phyloP scores from a whole-genome alignment of 53 echinoderm and acorn worm genomes.

The Echinometra lucunter region DNA sequence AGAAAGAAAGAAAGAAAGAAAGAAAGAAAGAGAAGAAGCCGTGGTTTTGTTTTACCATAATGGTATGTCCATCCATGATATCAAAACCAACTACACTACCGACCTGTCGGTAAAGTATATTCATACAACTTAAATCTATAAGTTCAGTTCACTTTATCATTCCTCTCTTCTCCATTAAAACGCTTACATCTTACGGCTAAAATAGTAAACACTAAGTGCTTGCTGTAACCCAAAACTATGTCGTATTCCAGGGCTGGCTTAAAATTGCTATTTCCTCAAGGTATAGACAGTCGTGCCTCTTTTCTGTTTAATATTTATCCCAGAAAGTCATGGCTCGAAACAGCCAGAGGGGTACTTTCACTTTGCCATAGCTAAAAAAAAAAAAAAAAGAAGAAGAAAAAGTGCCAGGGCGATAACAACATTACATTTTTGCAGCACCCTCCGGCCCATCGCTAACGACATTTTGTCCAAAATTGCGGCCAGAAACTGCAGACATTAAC shows the following conservation, averaged over 20 bases:
- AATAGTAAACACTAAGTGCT: background rate
- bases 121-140: no score
- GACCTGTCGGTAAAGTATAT: no score
- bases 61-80: no score
- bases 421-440: background rate
- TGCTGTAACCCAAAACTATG: background rate
- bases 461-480: constrained; percentile 39
- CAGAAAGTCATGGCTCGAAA: background rate
- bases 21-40: no score
- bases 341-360: background rate
- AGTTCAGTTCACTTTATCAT: no score
- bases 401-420: background rate
- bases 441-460: background rate
- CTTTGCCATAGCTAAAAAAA: background rate
- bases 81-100: no score
- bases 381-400: background rate
- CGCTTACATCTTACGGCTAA: no score
- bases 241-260: background rate
- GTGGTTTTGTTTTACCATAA: no score
- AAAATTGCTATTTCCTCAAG: background rate
- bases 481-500: constrained; percentile 30
- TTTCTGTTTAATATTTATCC: constrained; percentile 5
- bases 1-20: no score
- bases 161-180: no score
- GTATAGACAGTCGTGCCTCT: background rate